Base-by-base conservation (phyloP, 2,797 vertebrate species). In the Diglossa cyanea region DNA sequence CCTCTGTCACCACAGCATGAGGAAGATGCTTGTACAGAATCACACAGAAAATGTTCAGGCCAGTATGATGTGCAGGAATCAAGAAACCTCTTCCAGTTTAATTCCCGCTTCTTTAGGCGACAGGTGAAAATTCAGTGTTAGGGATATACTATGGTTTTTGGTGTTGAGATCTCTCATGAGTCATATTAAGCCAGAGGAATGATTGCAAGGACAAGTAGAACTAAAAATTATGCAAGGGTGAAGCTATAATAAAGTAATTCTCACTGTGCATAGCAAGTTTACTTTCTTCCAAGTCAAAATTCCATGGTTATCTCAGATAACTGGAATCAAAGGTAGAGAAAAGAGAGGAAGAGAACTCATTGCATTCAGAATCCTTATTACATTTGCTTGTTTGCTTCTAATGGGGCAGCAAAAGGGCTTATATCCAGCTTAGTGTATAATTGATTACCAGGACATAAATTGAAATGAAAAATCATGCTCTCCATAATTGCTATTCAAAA, bases 381-480 rank as follows among this genome's bases (percentile, higher is more conserved):
- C 86, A 83, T 71, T 85, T 90, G 11, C 79, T 89, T 86, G 4
- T 60, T 85, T 89, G 93, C 17, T 63, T 72, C 50, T 78, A 90
- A 60, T 44, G 40, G 51, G 20, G 20, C 44, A 82, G 30, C 8
- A 67, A 45, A 85, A 63, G 33, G 11, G 10, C 24, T 88, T 50
- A 21, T 83, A 21, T 74, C 47, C 51, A 86, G 54, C 44, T 81
- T 51, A 51, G 20, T 77, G 54, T 90, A 65, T 89, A 95, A 89
- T 11, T 92, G 45, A 92, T 77, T 86, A 75, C 48, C 18, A 87
- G 65, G 45, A 93, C 57, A 77, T 61, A 87, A 90, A 93, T 9
- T 47, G 23, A 87, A 93, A 94, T 76, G 47, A 89, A 90, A 92
- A 93, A 66, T 90, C 68, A 88, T 83, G 54, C 21, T 60, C 40